Evolutionary conservation across 1,140 invertebrate species (phyloP), one percentile per base, ranked within the genome.

Genomic region (Lordiphosa clarofinis): DNA sequence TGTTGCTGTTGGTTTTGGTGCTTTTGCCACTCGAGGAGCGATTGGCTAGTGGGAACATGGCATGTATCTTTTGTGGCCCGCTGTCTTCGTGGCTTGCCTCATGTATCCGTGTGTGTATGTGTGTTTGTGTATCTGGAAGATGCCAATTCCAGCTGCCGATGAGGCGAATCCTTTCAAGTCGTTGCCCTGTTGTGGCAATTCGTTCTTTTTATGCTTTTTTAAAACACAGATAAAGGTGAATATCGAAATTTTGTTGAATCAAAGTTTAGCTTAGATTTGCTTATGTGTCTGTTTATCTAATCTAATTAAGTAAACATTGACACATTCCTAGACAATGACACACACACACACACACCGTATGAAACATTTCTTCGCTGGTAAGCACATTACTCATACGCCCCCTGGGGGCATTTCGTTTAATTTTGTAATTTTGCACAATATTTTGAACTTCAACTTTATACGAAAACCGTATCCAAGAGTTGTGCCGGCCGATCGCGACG

Each of bases 1-100:
- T 63, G 50, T 0, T 47, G 43, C 1, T 54, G 63, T 56, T 60
- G 33, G 55, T 75, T 67, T 60, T 81, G 71, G 55, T 82, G 67
- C 67, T 66, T 61, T 84, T 82, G 73, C 78, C 78, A 82, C 67
- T 84, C 73, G 76, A 82, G 55, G 76, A 82, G 78, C 76, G 76
- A 62, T 81, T 82, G 67, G 62, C 76, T 82, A 84, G 76, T 72
- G 78, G 57, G 78, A 82, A 82, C 78, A 82, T 82, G 78, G 73
- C 78, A 82, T 84, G 73, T 69, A 82, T 69, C 73, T 76, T 82
- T 78, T 78, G 44, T 65, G 43, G 44, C 60, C 46, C 39, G 38
- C 44, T 49, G 46, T 39, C 10, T 64, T 52, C 56, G 59, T 56
- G 56, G 61, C 36, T 46, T 61, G 72, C 73, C 60, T 58, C 72